Evolutionary conservation across 2,888 invertebrate species (phyloP).

Genomic region (Creontiades dilutus): DNA sequence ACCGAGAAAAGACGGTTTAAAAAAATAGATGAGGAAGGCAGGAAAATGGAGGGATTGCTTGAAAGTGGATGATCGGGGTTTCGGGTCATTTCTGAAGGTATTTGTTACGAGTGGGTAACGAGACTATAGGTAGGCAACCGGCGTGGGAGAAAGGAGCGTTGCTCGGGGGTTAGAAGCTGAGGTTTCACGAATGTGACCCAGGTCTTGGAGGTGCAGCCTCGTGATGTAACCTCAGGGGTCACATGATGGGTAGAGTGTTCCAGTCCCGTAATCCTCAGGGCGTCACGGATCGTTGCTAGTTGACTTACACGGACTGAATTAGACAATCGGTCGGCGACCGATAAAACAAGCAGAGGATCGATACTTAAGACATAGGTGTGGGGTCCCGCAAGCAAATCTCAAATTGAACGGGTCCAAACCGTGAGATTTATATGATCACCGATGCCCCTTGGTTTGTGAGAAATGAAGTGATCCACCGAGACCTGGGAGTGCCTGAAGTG

Average conservation of each 20-base stretch:
- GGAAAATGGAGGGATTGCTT: neutral
- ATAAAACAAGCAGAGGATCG: too few species aligned
- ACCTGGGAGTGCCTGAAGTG: too few species aligned
- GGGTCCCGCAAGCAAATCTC: too few species aligned
- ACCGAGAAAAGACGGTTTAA: neutral
- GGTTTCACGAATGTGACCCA: conserved; percentile 58
- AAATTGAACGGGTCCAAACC: too few species aligned
- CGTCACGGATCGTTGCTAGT: conserved; percentile 13
- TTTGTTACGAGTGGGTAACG: neutral
- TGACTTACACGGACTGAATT: neutral
- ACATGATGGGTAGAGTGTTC: conserved; percentile 9
- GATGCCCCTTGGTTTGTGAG: too few species aligned
- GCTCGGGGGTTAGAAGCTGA: neutral
- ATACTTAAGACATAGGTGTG: too few species aligned
- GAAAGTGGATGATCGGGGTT: neutral
- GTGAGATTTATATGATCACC: too few species aligned
- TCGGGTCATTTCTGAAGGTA: neutral
- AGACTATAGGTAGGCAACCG: neutral
- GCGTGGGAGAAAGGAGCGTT: neutral
- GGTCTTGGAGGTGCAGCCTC: conserved; percentile 33
- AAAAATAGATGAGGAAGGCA: neutral
- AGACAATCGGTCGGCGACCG: neutral
- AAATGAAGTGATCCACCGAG: too few species aligned
- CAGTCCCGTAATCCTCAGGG: neutral
- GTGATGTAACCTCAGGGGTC: conserved; percentile 47